Base-by-base conservation (phyloP, 2,888 invertebrate species). In the Hypolimnas misippus region DNA sequence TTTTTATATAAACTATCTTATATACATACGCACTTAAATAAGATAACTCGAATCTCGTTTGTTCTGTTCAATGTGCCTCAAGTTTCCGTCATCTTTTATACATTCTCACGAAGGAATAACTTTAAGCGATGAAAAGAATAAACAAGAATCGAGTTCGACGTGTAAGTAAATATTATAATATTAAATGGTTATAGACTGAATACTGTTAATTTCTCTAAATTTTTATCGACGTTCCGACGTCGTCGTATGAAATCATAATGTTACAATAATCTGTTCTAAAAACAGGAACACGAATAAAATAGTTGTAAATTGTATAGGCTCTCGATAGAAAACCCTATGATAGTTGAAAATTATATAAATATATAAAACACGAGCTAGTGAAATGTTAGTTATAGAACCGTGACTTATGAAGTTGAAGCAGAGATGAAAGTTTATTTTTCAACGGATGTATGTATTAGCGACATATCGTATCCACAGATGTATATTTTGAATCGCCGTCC, bases 121-220 rank as follows among this genome's bases (percentile, higher is more conserved):
- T 14, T 1, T 6, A 3, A 12, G 17, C 19, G 3, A 3, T 10
- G 8, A 49, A 7, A 31, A 46, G 10, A 16, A 31, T 51, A 55
- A 66, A 44, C 8, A 25, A 49, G 52, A 52, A 33, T 50, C 33
- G 5, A 49, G 38, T 12, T 17, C 16, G 44, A 57, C 21, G 29
- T 50, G 5, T 51, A 60, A 54, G 49, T 58, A 53, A 19, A 17
- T 58, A 78, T 78, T 71, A 72, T 72, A 73, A 73, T 63, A 63
- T 64, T 55, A 44, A 38, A 78, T 77, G 77, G 73, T 67, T 64
- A 89, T 88, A 88, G 89, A 90, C 89, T 89, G 89, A 89, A 78
- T 87, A 87, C 82, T 82, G 76, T 83, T 86, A 84, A 83, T 83
- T 81, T 78, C 80, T 80, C 77, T 54, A 69, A 70, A 69, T 63